These are phyloP conservation scores for Climacteris rufus DNA, from an alignment of 2,113 vertebrate species.

Conservation along the genomic window DNA sequence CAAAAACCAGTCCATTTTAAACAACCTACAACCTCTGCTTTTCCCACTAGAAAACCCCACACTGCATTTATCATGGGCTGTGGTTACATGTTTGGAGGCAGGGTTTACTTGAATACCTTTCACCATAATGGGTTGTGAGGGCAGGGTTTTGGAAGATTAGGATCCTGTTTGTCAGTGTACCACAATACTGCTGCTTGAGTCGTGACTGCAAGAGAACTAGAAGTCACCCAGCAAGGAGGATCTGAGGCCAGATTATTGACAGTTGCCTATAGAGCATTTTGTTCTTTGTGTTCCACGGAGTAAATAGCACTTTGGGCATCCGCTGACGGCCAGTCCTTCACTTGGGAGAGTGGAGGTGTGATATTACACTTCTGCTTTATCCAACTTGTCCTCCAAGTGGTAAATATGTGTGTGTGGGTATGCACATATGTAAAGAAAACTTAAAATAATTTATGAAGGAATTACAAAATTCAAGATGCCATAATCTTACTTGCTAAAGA, in stretches of 20 bases:
- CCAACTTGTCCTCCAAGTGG: slow-evolving; percentile 31
- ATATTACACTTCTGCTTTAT: slow-evolving; percentile 51
- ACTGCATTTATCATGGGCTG: neutral
- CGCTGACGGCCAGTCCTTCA: neutral
- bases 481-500: neutral
- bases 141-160: neutral
- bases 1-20: neutral
- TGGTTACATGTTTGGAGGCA: neutral
- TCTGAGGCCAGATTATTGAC: neutral
- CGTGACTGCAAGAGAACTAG: neutral
- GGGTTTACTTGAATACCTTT: neutral
- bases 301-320: neutral
- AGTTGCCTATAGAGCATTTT: neutral
- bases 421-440: slow-evolving; percentile 58
- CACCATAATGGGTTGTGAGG: neutral
- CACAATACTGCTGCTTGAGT: neutral
- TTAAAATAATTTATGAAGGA: slow-evolving; percentile 59
- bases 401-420: slow-evolving; percentile 52
- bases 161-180: neutral
- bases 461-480: slow-evolving; percentile 12
- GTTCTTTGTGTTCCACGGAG: neutral
- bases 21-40: neutral
- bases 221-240: neutral
- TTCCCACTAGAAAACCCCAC: neutral
- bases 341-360: slow-evolving; percentile 19